Evolutionary conservation across 2,888 invertebrate species (phyloP).

Genomic region (Argyra leucocephala): DNA sequence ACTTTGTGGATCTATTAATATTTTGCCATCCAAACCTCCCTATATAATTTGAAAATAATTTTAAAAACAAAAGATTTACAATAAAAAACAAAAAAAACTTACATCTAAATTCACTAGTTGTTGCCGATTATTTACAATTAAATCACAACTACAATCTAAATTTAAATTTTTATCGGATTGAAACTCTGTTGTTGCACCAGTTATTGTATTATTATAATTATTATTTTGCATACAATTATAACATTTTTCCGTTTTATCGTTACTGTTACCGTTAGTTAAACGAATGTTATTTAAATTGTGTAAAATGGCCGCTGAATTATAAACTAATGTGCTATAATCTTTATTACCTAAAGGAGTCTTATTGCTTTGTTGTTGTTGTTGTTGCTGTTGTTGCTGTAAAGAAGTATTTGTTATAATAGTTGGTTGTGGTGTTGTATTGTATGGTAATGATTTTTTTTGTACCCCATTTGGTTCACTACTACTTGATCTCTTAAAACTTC

Average conservation of each 20-base stretch:
- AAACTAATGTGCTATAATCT: neutral
- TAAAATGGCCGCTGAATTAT: neutral
- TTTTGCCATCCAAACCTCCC: neutral
- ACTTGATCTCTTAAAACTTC: neutral
- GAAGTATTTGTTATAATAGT: neutral
- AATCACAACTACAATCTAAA: neutral
- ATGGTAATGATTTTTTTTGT: neutral
- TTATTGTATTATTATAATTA: neutral
- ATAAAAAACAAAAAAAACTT: neutral
- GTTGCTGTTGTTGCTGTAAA: neutral
- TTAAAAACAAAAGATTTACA: neutral
- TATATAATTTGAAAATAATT: neutral
- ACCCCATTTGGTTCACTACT: neutral
- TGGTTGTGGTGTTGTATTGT: neutral
- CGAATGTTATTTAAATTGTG: constrained; percentile 1
- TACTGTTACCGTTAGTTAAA: neutral
- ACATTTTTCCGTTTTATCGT: neutral
- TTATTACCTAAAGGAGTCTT: neutral
- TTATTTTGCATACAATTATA: neutral
- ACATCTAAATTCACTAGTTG: neutral
- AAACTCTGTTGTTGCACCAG: neutral
- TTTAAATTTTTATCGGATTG: neutral
- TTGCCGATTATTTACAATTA: neutral
- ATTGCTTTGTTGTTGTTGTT: neutral
- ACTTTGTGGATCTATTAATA: neutral